These are phyloP conservation scores for Coenonympha arcania DNA, from an alignment of 2,888 invertebrate species.

Conservation along the genomic window DNA sequence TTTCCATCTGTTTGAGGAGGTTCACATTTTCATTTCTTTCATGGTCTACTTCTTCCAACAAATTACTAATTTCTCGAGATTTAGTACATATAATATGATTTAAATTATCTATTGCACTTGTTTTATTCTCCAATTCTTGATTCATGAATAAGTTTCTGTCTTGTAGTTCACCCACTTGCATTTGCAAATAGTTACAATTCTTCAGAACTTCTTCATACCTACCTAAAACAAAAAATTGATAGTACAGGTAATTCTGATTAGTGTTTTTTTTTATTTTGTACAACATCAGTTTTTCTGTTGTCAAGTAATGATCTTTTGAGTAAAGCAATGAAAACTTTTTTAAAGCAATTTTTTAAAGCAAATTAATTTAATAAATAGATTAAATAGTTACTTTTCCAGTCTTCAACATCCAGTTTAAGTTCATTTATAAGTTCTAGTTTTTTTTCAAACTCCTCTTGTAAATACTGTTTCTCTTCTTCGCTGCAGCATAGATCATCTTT, in stretches of 20 bases:
- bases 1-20: conserved; percentile 38
- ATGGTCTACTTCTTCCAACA: conserved; percentile 42
- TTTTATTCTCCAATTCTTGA: conserved; percentile 42
- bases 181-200: conserved; percentile 44
- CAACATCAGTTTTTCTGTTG: too few species aligned
- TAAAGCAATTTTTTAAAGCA: too few species aligned
- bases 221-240: conserved; percentile 36
- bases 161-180: conserved; percentile 38
- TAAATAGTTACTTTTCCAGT: conserved; percentile 52
- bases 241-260: too few species aligned
- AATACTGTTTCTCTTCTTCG: conserved; percentile 54
- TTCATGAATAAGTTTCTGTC: conserved; percentile 40
- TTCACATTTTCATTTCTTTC: conserved; percentile 40
- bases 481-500: conserved; percentile 47
- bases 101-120: conserved; percentile 45
- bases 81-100: conserved; percentile 42
- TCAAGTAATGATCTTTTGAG: too few species aligned
- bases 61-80: conserved; percentile 45
- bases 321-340: too few species aligned
- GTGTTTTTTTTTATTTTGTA: too few species aligned
- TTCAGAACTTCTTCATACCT: conserved; percentile 46
- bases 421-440: conserved; percentile 50
- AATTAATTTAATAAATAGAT: too few species aligned
- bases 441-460: conserved; percentile 48
- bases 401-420: conserved; percentile 52